Evolutionary conservation across 1,140 invertebrate species (phyloP).

Genomic region (Drosophila nigromelanica): DNA sequence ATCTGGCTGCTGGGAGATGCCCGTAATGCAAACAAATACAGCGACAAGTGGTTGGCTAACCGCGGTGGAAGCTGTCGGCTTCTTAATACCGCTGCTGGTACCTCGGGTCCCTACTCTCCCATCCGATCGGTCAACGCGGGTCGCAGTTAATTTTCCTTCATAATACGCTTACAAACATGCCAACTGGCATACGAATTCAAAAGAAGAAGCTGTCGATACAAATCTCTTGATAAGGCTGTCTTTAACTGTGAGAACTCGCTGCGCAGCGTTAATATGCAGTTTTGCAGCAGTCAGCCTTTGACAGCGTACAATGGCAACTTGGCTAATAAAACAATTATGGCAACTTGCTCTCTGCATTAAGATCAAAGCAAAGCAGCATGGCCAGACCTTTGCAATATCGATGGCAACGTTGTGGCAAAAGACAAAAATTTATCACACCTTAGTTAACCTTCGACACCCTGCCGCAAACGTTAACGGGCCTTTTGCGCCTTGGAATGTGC

Average conservation of each 20-base stretch:
- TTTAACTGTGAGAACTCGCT: slow-evolving; percentile 47
- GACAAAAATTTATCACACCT: slow-evolving; percentile 81
- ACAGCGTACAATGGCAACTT: slow-evolving; percentile 40
- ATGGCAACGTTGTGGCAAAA: slow-evolving; percentile 46
- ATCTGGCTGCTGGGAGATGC: background rate
- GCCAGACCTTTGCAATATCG: slow-evolving; percentile 67
- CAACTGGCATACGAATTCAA: background rate
- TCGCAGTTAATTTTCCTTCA: slow-evolving; percentile 28
- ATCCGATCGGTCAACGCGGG: slow-evolving; percentile 13
- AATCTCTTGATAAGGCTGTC: background rate
- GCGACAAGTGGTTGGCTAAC: slow-evolving; percentile 9
- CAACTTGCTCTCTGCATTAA: slow-evolving; percentile 40
- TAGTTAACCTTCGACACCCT: slow-evolving; percentile 80
- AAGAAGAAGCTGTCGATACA: slow-evolving; percentile 16
- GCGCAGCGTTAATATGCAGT: slow-evolving; percentile 4
- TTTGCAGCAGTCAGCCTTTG: slow-evolving; percentile 51
- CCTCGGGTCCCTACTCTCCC: background rate
- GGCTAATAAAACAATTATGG: slow-evolving; percentile 80
- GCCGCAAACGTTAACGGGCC: slow-evolving; percentile 47
- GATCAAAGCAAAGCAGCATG: slow-evolving; percentile 24
- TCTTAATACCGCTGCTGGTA: background rate
- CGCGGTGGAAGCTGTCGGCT: slow-evolving; percentile 7
- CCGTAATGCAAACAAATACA: slow-evolving; percentile 20
- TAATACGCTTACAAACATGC: slow-evolving; percentile 2
- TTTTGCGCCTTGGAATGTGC: slow-evolving; percentile 65